These are phyloP conservation scores for Silurus lanzhouensis DNA, from an alignment of 2,797 vertebrate genomes.

Conservation along the genomic window DNA sequence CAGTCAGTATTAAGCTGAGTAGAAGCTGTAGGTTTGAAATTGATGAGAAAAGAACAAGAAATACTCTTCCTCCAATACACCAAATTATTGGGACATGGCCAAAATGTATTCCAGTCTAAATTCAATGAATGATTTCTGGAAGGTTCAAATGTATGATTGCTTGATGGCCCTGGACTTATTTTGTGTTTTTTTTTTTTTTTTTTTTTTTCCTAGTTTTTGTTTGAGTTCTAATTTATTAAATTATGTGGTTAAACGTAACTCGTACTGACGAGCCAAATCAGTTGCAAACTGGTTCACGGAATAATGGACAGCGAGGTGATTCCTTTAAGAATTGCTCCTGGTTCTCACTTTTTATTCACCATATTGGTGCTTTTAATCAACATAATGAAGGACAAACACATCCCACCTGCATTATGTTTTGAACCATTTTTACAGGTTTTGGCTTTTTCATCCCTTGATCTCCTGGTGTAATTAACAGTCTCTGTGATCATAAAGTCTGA, in stretches of 20 bases:
- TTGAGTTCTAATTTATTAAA: conserved; percentile 38
- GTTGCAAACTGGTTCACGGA: conserved; percentile 44
- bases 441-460: neutral
- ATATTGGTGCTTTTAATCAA: conserved; percentile 78
- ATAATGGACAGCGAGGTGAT: conserved; percentile 47
- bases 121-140: neutral
- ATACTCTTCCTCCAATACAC: neutral
- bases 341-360: conserved; percentile 68
- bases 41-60: neutral
- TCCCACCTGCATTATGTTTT: conserved; percentile 36
- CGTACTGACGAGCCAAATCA: conserved; percentile 26
- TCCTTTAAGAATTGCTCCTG: conserved; percentile 44
- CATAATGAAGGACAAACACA: conserved; percentile 65
- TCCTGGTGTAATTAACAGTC: neutral
- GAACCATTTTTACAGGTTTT: conserved; percentile 37
- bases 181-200: neutral
- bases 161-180: neutral
- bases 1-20: conserved; percentile 36
- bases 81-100: neutral
- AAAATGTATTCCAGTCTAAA: neutral
- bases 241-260: conserved; percentile 8
- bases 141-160: neutral
- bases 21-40: neutral
- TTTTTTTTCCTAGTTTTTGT: conserved; percentile 14
- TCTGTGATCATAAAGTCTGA: neutral